These are phyloP conservation scores for Malacosoma neustria DNA, from an alignment of 2,888 invertebrate genomes.

Conservation along the genomic window DNA sequence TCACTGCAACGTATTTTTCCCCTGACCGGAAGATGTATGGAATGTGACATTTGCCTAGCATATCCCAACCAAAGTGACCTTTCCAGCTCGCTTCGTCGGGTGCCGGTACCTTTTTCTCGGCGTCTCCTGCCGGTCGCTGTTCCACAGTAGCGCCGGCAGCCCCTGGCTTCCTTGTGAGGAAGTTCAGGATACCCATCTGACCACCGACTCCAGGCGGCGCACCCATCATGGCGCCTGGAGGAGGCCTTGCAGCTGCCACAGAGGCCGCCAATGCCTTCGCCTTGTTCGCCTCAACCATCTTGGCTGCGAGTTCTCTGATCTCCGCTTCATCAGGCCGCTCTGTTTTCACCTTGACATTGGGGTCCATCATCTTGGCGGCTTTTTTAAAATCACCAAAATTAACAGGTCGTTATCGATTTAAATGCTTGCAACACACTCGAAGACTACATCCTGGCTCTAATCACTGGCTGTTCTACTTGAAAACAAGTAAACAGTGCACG, in stretches of 20 bases:
- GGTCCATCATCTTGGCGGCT: conserved; percentile 41
- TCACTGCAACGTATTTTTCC: conserved; percentile 93
- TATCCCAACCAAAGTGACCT: conserved; percentile 93
- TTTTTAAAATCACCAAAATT: conserved; percentile 2
- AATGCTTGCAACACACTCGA: conserved; percentile 9
- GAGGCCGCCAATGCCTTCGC: conserved; percentile 72
- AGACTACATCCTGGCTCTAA: conserved; percentile 52
- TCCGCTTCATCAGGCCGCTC: conserved; percentile 90
- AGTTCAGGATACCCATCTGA: conserved; percentile 77
- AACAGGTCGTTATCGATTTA: neutral
- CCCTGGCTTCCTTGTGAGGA: conserved; percentile 67
- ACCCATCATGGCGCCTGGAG: conserved; percentile 51
- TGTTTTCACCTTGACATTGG: conserved; percentile 77
- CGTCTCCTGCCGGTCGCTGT: conserved; percentile 37
- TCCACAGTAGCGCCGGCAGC: conserved; percentile 29
- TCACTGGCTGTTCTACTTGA: conserved; percentile 34
- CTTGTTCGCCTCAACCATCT: conserved; percentile 89
- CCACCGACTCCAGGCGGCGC: conserved; percentile 50
- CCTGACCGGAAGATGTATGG: conserved; percentile 90
- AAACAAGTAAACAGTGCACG: conserved; percentile 50
- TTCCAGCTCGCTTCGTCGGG: conserved; percentile 85
- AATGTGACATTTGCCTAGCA: conserved; percentile 88
- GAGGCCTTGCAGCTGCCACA: conserved; percentile 66
- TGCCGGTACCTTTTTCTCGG: conserved; percentile 61
- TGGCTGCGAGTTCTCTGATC: conserved; percentile 89